Evolutionary conservation across 92 coral and sea anemone genomes (phyloP), one percentile per base, ranked within the genome.

Genomic region (Porites cylindrica): DNA sequence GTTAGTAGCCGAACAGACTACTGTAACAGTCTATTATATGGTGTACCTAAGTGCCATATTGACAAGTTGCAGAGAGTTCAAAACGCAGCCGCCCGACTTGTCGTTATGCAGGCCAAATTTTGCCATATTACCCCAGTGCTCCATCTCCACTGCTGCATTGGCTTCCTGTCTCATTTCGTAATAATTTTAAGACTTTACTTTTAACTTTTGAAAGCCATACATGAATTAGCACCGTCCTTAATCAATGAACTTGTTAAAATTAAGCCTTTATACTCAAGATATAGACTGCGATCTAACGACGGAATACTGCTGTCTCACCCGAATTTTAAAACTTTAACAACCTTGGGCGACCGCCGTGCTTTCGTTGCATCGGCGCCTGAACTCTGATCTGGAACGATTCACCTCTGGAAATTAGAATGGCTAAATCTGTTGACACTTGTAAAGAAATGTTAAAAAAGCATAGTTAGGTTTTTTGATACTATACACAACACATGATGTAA

Each of bases 331-430:
- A 38, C 47, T 38, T 38, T 38, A 38, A 38, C 47, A 38, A 38
- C 77, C 56, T 24, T 72, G 60, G 58, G 21, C 26, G 60, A 50
- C 61, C 32, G 77, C 61, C 32, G 77, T 47, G 77, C 77, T 72
- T 72, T 19, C 20, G 77, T 72, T 72, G 77, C 77, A 16, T 72
- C 77, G 20, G 77, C 77, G 60, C 77, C 77, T 17, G 7, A 72
- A 72, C 77, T 51, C 59, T 72, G 24, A 32, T 72, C 58, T 72
- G 26, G 61, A 72, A 72, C 13, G 77, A 8, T 12, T 23, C 17
- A 72, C 50, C 24, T 23, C 61, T 58, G 50, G 50, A 72, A 38
- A 54, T 43, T 54, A 38, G 43, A 58, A 72, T 18, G 50, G 47
- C 47, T 4, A 38, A 38, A 38, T 38, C 47, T 38, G 7, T 4